A percentile compares a stretch with the other conserved stretches of the same genome.
phyloP scores from a whole-genome alignment of 2,113 vertebrate genomes.

The Sinocyclocheilus maitianheensis region DNA sequence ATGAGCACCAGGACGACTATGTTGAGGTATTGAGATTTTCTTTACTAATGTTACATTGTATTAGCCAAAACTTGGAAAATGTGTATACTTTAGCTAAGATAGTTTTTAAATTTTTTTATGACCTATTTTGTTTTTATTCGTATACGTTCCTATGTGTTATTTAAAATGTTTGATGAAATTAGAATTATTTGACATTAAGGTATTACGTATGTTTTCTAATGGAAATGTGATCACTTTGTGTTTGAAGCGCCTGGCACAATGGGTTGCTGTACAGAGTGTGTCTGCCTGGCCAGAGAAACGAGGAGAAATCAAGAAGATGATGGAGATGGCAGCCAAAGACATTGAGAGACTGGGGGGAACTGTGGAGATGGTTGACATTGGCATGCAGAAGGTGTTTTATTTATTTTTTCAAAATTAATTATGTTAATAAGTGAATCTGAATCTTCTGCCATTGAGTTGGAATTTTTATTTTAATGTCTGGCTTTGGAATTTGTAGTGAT shows the following conservation, averaged over 20 bases:
- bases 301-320: slow-evolving; percentile 86
- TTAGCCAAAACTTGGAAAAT: not conserved
- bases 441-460: not conserved
- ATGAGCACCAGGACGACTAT: slow-evolving; percentile 89
- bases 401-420: not conserved
- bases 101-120: not conserved
- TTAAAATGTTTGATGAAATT: not conserved
- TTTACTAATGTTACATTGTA: not conserved
- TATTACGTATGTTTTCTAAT: not conserved
- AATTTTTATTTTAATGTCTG: too few species aligned
- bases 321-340: slow-evolving; percentile 88
- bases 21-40: slow-evolving; percentile 78
- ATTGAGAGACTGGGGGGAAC: slow-evolving; percentile 86
- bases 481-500: not conserved
- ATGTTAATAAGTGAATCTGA: not conserved
- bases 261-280: slow-evolving; percentile 93
- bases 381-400: slow-evolving; percentile 83
- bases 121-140: not conserved
- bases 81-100: not conserved
- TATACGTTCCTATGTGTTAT: not conserved
- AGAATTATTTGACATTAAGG: not conserved
- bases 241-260: slow-evolving; percentile 84
- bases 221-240: not conserved
- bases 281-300: slow-evolving; percentile 95
- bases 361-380: slow-evolving; percentile 85